Base-by-base conservation (phyloP, 2,888 invertebrate species). In the Byasa hedistus region DNA sequence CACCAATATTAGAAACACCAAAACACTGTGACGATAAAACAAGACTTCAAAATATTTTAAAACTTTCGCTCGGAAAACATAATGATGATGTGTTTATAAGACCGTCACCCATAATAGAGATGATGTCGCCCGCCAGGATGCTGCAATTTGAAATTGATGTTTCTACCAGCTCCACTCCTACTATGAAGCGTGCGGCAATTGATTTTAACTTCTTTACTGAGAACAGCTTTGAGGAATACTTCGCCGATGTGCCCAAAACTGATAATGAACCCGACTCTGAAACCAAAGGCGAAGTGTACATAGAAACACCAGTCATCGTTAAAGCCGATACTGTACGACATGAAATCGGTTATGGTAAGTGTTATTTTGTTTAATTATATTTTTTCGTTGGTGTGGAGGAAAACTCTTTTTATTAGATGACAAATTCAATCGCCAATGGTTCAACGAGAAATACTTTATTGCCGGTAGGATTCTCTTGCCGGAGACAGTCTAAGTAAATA, bases 91-190 rank as follows among this genome's bases (percentile, higher is more conserved):
- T 73, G 48, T 91, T 91, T 68, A 83, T 86, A 0, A 90, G 82
- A 61, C 91, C 91, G 1, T 89, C 90, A 24, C 88, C 89, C 2
- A 76, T 89, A 0, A 68, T 75, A 22, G 91, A 89, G 57, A 69
- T 86, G 23, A 89, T 91, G 89, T 91, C 91, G 51, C 91, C 91
- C 12, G 91, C 91, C 22, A 85, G 76, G 80, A 90, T 90, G 89
- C 74, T 91, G 61, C 90, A 91, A 79, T 91, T 86, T 24, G 87
- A 89, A 78, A 72, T 90, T 22, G 85, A 87, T 59, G 61, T 75
- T 57, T 74, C 84, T 2, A 76, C 74, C 19, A 86, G 85, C 68
- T 76, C 87, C 5, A 91, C 91, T 19, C 91, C 91, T 2, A 91
- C 91, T 4, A 91, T 91, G 89, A 91, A 89, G 75, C 79, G 91